Percentiles rank a stretch among this genome's conserved stretches.
phyloP scores from a whole-genome alignment of 2,113 vertebrate genomes.

The Empidonax traillii region DNA sequence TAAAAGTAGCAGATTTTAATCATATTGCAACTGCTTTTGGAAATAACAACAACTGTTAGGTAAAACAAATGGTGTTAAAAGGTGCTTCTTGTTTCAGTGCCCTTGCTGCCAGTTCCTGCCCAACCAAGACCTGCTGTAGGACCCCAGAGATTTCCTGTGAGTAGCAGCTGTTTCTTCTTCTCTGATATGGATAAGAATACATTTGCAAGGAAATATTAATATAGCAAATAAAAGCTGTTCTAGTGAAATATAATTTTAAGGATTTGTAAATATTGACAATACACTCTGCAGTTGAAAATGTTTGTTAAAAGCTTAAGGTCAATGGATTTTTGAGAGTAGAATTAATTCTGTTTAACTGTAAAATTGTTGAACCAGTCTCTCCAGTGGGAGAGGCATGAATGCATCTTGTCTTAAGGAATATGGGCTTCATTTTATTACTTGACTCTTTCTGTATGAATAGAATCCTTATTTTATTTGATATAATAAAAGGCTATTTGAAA shows the following conservation, averaged over 20 bases:
- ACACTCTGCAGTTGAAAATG: slow-evolving; percentile 81
- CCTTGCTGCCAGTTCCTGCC: slow-evolving; percentile 93
- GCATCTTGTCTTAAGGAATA: slow-evolving; percentile 50
- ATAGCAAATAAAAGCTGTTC: slow-evolving; percentile 77
- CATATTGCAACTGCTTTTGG: background rate
- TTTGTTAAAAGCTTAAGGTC: slow-evolving; percentile 86
- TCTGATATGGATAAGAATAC: slow-evolving; percentile 73
- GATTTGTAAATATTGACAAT: slow-evolving; percentile 85
- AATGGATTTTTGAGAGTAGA: slow-evolving; percentile 76
- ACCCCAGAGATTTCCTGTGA: slow-evolving; percentile 97
- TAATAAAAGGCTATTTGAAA: slow-evolving; percentile 33
- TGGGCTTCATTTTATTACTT: slow-evolving; percentile 52
- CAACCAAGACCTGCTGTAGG: slow-evolving; percentile 93
- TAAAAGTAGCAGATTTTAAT: background rate
- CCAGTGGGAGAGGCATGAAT: slow-evolving; percentile 47
- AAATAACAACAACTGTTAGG: background rate
- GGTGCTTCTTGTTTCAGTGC: slow-evolving; percentile 84
- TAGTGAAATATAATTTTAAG: slow-evolving; percentile 78
- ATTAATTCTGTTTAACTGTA: slow-evolving; percentile 79
- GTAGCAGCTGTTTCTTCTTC: slow-evolving; percentile 84
- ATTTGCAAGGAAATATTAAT: slow-evolving; percentile 79
- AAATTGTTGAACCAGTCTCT: slow-evolving; percentile 72
- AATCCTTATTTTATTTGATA: slow-evolving; percentile 53
- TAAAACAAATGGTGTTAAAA: slow-evolving; percentile 53
- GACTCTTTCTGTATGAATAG: slow-evolving; percentile 36